Evolutionary conservation across 2,888 invertebrate species (phyloP), one percentile per base, ranked within the genome.

Genomic region (Drosophila fulvimacula): DNA sequence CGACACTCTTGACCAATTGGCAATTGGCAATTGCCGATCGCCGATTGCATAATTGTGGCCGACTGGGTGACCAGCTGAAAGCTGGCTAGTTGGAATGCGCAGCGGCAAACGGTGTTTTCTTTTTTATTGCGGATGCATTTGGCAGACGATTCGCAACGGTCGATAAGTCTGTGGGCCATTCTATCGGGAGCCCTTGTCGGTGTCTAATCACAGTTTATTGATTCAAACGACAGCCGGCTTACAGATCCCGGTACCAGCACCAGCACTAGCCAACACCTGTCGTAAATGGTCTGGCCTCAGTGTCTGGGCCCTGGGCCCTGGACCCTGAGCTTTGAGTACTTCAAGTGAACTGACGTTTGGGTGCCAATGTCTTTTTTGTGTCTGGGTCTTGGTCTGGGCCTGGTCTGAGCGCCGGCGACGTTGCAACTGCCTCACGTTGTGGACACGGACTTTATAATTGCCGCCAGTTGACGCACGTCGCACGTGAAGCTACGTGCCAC

Each of bases 91-190:
- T 48, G 30, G 61, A 83, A 83, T 87, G 82, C 87, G 84, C 66
- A 77, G 75, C 41, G 68, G 81, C 71, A 66, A 82, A 70, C 59
- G 76, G 67, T 48, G 36, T 65, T 82, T 79, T 81, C 71, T 56
- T 60, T 79, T 87, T 86, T 86, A 86, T 86, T 79, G 89, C 89
- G 86, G 86, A 86, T 86, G 88, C 89, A 82, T 76, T 75, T 63
- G 67, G 79, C 89, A 86, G 87, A 83, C 84, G 89, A 89, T 83
- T 73, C 67, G 77, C 74, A 67, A 49, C 30, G 41, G 32, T 57
- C 79, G 84, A 87, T 89, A 84, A 79, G 72, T 70, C 48, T 61
- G 81, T 73, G 63, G 73, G 81, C 77, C 63, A 80, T 63, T 64
- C 70, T 62, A 39, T 34, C 30, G 34, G 32, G 52, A 48, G 66